Percentiles rank a stretch among this genome's conserved stretches.
phyloP scores from a whole-genome alignment of 2,888 invertebrate genomes.

The Thera britannica region DNA sequence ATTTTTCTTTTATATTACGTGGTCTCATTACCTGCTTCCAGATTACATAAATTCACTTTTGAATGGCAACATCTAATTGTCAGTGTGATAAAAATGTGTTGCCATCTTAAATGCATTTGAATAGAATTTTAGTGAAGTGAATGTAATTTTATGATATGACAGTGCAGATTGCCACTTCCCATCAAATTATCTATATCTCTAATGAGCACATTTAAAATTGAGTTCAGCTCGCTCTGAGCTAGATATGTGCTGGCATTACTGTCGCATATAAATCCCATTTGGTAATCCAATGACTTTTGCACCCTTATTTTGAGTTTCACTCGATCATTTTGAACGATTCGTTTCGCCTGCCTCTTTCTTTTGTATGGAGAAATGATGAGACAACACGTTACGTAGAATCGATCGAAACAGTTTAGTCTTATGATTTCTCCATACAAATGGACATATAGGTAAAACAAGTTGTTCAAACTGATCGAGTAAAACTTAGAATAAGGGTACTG shows the following conservation, averaged over 20 bases:
- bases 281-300: slow-evolving; percentile 15
- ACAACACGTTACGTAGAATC: no score
- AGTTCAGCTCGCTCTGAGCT: slow-evolving; percentile 33
- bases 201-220: slow-evolving; percentile 39
- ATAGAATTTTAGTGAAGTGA: slow-evolving; percentile 48
- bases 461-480: no score
- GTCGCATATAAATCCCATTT: slow-evolving; percentile 17
- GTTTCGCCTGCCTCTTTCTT: no score
- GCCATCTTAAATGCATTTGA: slow-evolving; percentile 47
- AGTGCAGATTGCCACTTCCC: slow-evolving; percentile 57
- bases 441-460: no score
- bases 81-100: slow-evolving; percentile 34
- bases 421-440: no score
- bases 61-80: slow-evolving; percentile 38
- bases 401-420: no score
- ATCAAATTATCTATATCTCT: slow-evolving; percentile 32
- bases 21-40: slow-evolving; percentile 72
- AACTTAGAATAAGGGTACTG: neutral
- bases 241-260: slow-evolving; percentile 31
- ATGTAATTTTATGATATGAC: slow-evolving; percentile 55
- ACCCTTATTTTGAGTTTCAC: no score
- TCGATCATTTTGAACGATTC: no score
- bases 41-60: slow-evolving; percentile 48
- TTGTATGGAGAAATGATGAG: no score
- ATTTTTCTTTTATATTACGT: slow-evolving; percentile 55